A percentile compares a stretch with the other conserved stretches of the same genome.
Conservation (phyloP, 2,797 vertebrate species). For the Nyctibius grandis region DNA sequence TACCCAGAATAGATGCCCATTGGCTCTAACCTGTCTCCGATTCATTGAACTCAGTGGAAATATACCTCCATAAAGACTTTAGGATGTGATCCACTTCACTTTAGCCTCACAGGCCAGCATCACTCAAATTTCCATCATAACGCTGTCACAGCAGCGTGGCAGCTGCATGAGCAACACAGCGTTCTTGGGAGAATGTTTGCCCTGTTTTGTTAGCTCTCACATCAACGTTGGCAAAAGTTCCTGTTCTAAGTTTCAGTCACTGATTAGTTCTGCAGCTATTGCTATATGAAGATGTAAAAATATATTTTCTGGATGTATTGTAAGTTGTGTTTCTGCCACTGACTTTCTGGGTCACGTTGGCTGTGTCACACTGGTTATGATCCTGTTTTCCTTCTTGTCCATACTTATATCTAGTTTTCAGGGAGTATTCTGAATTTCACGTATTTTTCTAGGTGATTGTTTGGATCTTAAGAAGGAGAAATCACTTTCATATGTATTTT, state of each 20-base stretch:
- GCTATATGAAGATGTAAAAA: not conserved
- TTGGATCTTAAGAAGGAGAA: not conserved
- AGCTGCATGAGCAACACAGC: not conserved
- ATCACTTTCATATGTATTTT: not conserved
- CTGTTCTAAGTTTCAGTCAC: not conserved
- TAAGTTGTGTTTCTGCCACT: not conserved
- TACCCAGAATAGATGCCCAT: not conserved
- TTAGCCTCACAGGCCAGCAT: not conserved
- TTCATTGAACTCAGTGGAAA: not conserved
- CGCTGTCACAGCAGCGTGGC: not conserved
- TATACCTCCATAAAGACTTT: not conserved
- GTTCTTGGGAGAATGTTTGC: rapidly evolving
- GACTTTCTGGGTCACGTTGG: not conserved
- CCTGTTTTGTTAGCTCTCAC: not conserved
- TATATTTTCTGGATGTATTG: not conserved
- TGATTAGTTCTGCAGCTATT: not conserved
- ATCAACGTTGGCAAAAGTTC: not conserved
- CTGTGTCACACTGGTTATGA: not conserved
- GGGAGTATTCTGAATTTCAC: not conserved
- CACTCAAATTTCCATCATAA: not conserved
- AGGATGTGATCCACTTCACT: not conserved
- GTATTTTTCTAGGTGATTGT: not conserved
- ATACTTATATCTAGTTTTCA: not conserved
- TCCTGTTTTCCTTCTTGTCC: not conserved
- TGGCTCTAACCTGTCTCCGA: not conserved